Base-by-base conservation (phyloP, 2,113 vertebrate species). In the Lampris incognitus region DNA sequence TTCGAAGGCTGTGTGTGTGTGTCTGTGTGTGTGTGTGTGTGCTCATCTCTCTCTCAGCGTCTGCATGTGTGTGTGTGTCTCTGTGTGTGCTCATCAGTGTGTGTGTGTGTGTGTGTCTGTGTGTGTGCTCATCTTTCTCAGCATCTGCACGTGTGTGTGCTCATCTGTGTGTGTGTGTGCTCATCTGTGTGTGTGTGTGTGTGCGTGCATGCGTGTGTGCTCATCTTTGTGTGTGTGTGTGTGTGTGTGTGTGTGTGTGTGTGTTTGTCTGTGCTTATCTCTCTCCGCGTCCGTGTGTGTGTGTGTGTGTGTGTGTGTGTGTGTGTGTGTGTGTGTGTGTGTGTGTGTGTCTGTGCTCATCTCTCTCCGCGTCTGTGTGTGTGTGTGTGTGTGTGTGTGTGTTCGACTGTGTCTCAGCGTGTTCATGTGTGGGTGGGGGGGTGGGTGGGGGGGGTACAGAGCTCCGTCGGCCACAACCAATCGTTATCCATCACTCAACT, bases 401-500 rank as follows among this genome's bases (percentile, higher is more conserved):
- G 49, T 73, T 87, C 76, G 75, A 81, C 83, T 24, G 24, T 24
- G 24, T 24, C 24, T 24, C 24, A 24, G 24, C 24, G 24, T 24
- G 24, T 74, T 9, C 10, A 56, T 70, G 69, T 65, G 56, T 64
- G 55, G 24, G 60, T 70, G 79, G 66, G 55, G 66, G 70, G 38
- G 69, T 61, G 41, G 11, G 40, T 61, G 58, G 2, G 11, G 8
- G 44, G 41, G 66, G 1, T 46, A 24, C 24, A 24, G 24, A 24
- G 24, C 24, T 73, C 87, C 76, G 75, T 79, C 83, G 89, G 84
- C 72, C 83, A 86, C 66, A 85, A 82, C 83, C 81, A 91, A 92
- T 92, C 91, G 87, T 79, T 78, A 80, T 91, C 89, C 84, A 86
- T 92, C 90, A 91, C 83, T 89, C 78, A 54, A 78, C 88, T 91